phyloP scores from a whole-genome alignment of 1,140 invertebrate species.

The Brachionus koreanus region DNA sequence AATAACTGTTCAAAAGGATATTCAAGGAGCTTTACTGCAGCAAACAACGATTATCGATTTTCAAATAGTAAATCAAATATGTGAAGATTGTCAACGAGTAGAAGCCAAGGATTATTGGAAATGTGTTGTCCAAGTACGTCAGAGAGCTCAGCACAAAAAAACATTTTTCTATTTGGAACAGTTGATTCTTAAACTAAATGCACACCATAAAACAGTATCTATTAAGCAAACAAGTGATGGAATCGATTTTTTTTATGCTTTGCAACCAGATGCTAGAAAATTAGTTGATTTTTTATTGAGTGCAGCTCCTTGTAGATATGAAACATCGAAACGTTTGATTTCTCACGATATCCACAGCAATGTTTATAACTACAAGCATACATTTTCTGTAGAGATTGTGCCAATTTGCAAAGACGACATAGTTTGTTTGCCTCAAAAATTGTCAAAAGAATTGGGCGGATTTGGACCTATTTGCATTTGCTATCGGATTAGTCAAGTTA shows the following conservation, averaged over 20 bases:
- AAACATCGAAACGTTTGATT: slow-evolving; percentile 87
- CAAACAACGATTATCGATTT: slow-evolving; percentile 93
- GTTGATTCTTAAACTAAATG: slow-evolving; percentile 88
- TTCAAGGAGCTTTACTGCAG: slow-evolving; percentile 56
- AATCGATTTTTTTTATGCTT: slow-evolving; percentile 88
- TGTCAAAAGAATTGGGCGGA: slow-evolving; percentile 83
- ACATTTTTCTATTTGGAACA: slow-evolving; percentile 98
- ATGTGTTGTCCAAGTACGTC: slow-evolving; percentile 70
- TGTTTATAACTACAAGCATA: slow-evolving; percentile 86
- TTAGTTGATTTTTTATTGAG: slow-evolving; percentile 86
- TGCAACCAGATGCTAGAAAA: slow-evolving; percentile 84
- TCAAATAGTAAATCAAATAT: slow-evolving; percentile 85
- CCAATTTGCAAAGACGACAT: slow-evolving; percentile 92
- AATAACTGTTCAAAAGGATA: slow-evolving; percentile 92
- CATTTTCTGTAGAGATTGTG: slow-evolving; percentile 83
- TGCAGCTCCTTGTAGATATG: slow-evolving; percentile 72
- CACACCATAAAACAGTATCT: slow-evolving; percentile 81
- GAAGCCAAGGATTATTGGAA: slow-evolving; percentile 98
- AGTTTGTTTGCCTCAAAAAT: slow-evolving; percentile 80
- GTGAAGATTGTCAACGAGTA: slow-evolving; percentile 88
- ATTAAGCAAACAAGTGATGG: slow-evolving; percentile 91
- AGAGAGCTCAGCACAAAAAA: slow-evolving; percentile 80
- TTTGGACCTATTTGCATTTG: slow-evolving; percentile 86
- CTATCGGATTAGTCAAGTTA: slow-evolving; percentile 76
- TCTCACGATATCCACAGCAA: slow-evolving; percentile 97